These are phyloP conservation scores for Fulmarus glacialis DNA, from an alignment of 2,113 vertebrate genomes.

Conservation along the genomic window DNA sequence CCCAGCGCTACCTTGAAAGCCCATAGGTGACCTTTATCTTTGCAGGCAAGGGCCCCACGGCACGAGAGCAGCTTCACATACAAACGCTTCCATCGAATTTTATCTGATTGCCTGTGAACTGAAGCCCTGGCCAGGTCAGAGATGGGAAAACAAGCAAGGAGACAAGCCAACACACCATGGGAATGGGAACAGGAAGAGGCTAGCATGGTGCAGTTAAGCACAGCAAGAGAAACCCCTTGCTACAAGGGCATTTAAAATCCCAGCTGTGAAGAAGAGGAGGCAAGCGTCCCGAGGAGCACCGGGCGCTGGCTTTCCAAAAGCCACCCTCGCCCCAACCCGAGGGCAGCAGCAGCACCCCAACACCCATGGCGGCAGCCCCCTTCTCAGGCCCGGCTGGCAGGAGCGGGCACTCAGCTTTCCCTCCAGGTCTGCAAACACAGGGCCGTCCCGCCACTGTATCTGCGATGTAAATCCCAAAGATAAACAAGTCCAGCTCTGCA, in stretches of 20 bases:
- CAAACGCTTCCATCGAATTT: neutral
- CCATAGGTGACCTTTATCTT: neutral
- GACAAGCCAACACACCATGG: neutral
- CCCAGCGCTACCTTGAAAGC: neutral
- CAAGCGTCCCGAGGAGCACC: accelerated
- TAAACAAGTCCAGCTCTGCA: constrained; percentile 45
- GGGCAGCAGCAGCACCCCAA: neutral
- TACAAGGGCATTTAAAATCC: neutral
- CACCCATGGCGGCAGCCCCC: neutral
- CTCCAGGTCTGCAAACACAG: neutral
- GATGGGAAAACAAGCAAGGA: neutral
- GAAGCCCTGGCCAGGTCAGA: neutral
- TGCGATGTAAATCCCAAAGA: constrained; percentile 45
- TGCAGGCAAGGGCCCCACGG: neutral
- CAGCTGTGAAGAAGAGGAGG: accelerated
- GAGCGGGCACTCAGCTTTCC: neutral
- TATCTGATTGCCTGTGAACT: neutral
- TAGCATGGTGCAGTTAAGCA: neutral
- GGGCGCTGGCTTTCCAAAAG: neutral
- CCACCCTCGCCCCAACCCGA: accelerated
- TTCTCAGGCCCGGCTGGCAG: neutral
- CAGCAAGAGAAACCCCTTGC: accelerated
- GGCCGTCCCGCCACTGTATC: neutral
- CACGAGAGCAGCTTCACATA: accelerated
- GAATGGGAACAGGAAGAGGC: neutral